Base-by-base conservation (phyloP, 2,888 invertebrate species). In the Luperina nickerlii region DNA sequence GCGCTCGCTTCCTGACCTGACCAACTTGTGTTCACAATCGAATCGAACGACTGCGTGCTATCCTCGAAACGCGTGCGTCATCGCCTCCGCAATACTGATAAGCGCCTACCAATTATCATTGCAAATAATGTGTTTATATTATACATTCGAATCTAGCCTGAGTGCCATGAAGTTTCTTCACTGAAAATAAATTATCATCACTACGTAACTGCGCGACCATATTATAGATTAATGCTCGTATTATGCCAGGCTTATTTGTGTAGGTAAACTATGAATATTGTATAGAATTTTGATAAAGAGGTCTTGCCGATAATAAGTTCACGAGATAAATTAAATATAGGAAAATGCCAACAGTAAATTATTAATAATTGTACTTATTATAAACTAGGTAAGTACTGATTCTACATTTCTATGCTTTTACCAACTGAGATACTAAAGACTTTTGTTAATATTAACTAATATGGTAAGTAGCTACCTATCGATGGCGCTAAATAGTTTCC, bases 51-150 rank as follows among this genome's bases (percentile, higher is more conserved):
- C 88, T 90, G 91, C 91, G 89, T 91, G 89, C 92, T 92, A 94
- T 89, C 88, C 89, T 89, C 89, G 86, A 87, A 88, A 92, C 93
- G 94, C 94, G 96, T 96, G 97, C 97, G 97, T 96, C 96, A 97
- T 96, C 95, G 93, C 95, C 96, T 95, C 95, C 94, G 94, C 95
- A 92, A 93, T 89, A 91, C 94, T 96, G 97, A 96, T 97, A 97
- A 96, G 96, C 94, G 94, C 93, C 94, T 93, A 93, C 93, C 94
- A 96, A 96, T 96, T 96, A 96, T 96, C 96, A 96, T 96, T 96
- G 96, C 96, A 96, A 96, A 97, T 96, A 95, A 95, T 94, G 91
- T 95, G 94, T 95, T 95, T 95, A 90, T 91, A 90, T 91, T 92
- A 94, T 94, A 95, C 93, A 94, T 94, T 93, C 92, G 91, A 94